Base-by-base conservation (phyloP, 2,888 invertebrate genomes). In the Callyntrura sp. region DNA sequence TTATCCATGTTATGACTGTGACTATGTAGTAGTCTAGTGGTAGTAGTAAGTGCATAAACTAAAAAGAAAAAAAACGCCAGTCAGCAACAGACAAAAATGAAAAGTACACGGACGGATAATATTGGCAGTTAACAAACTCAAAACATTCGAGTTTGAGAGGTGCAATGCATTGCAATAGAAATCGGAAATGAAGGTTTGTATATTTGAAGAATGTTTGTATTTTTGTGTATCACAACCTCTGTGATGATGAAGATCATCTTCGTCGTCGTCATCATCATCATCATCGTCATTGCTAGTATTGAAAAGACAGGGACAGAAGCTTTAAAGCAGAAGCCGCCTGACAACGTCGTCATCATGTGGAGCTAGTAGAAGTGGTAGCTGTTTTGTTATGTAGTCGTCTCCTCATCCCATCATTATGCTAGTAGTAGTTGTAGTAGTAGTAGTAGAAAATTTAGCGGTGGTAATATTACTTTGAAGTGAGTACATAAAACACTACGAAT, bases 401-500 rank as follows among this genome's bases (percentile, higher is more conserved):
- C 48, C 82, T 45, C 48, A 70, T 70, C 68, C 9, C 35, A 35
- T 35, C 6, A 35, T 35, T n/a, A n/a, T n/a, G n/a, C n/a, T n/a
- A n/a, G n/a, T n/a, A n/a, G n/a, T n/a, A n/a, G n/a, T n/a, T n/a
- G 11, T 51, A 11, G 51, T 9, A 51, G 79, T 79, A 6, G 87
- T 81, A 87, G 87, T 81, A 87, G 83, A 88, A 82, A 81, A 88
- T 76, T 51, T 55, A 60, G 88, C 73, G 82, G 73, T 88, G 82
- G 82, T 88, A 81, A 88, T 70, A 88, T 88, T n/a, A n/a, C n/a
- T n/a, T n/a, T 88, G 88, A 88, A 88, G 83, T 88, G 88, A 88
- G 88, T 73, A 83, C 88, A 88, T 88, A 83, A 88, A 88, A 88
- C 83, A 83, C 88, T 88, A 88, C 83, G 83, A 83, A 88, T 88